Evolutionary conservation across 2,113 vertebrate species (phyloP), one percentile per base, ranked within the genome.

Genomic region (Enhydra lutris): DNA sequence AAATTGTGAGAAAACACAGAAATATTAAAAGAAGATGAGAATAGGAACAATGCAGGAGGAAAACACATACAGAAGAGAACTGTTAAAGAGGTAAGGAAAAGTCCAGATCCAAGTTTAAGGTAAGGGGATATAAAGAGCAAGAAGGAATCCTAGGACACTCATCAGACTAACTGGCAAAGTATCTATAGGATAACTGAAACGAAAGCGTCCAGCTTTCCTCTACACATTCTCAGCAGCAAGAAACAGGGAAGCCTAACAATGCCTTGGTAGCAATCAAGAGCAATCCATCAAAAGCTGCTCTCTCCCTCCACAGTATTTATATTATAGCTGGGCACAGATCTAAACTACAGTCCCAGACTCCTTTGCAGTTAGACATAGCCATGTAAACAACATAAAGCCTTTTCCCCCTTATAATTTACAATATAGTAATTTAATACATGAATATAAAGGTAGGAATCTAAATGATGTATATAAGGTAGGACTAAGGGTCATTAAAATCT

Each of bases 1-100:
- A 89, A 92, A 55, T 47, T 52, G 67, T 47, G 7, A 83, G n/a
- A 95, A 94, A 95, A 93, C 26, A 89, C 24, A 79, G 89, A 89
- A 92, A 61, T 39, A 69, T 3, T n/a, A 3, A 65, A 78, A 63
- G 20, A 52, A 74, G 10, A 50, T 80, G 5, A 14, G 65, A 67
- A 42, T 1, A 92, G n/a, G 4, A 95, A 82, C 4, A 90, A 71
- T 55, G 63, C 4, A 31, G 29, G 57, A 17, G 20, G 24, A 42
- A 45, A 57, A 76, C 14, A 89, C 20, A 85, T 11, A 61, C 3
- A 71, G 21, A 59, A 69, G 34, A 55, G n/a, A 69, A 59, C 8
- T 20, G 10, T 34, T 31, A 36, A 0, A 59, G 5, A 93, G 29
- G 14, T 82, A 29, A 95, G 20, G 74, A 61, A 55, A 12, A 61